Evolutionary conservation across 2,888 invertebrate species (phyloP), one percentile per base, ranked within the genome.

Genomic region (Lycophotia porphyrea): DNA sequence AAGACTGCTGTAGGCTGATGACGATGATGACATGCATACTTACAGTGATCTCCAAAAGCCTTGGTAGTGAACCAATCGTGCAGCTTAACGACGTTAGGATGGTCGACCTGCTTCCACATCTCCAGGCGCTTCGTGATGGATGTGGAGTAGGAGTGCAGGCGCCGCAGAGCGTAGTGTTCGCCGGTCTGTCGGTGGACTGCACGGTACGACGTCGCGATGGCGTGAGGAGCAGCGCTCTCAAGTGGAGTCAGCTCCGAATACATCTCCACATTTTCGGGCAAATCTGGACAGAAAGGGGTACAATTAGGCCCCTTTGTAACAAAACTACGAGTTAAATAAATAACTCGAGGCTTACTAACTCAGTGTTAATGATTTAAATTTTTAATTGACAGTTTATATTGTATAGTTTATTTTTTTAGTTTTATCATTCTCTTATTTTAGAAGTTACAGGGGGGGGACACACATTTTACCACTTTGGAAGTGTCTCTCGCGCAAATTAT

Each of bases 1-100:
- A n/a, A 58, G 21, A 13, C 58, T 58, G 21, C 21, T 34, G 9
- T 60, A 34, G 15, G 5, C 27, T 55, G 27, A 55, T 55, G 27
- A 55, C 27, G 27, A 55, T 9, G 21, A 39, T n/a, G 18, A 39
- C 27, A 39, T 49, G 44, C 55, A 83, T 84, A 97, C 98, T 97
- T 94, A 99, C 99, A 99, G 96, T 98, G 98, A 96, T 99, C 99
- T 89, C 99, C 99, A 95, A 99, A 99, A 66, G 98, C 98, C 96
- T 99, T 99, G 60, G 99, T 99, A 55, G 98, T 98, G 95, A 99
- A 99, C 87, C 98, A 98, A 93, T 99, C 99, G 91, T 98, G 97
- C 76, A 99, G 96, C 89, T 98, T 98, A 79, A 99, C 98, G 87
- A 99, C 97, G 97, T 99, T 99, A 89, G 99, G 98, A 95, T 99